Percentiles rank a stretch among this genome's conserved stretches.
phyloP scores from a whole-genome alignment of 2,113 vertebrate genomes.

The Candoia aspera region DNA sequence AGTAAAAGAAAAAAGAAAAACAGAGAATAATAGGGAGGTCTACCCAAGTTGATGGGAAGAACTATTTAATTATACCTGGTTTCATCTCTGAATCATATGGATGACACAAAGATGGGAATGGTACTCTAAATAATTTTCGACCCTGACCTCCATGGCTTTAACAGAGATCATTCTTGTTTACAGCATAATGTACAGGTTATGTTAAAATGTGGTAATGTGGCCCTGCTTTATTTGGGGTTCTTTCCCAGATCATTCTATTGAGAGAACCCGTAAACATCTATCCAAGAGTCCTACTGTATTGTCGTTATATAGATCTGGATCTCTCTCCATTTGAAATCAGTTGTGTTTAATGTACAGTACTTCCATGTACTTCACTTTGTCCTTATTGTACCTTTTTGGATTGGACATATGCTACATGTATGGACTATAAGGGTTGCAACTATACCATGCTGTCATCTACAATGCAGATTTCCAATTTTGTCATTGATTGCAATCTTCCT shows the following conservation, averaged over 20 bases:
- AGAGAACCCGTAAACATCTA: not conserved
- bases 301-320: not conserved
- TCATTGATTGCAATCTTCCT: not conserved
- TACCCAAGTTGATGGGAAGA: not conserved
- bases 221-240: not conserved
- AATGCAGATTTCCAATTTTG: not conserved
- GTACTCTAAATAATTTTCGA: not conserved
- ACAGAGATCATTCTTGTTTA: not conserved
- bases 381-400: not conserved
- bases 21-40: not conserved
- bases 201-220: not conserved
- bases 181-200: not conserved
- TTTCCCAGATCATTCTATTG: not conserved
- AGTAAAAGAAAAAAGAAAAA: not conserved
- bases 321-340: not conserved
- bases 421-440: no score
- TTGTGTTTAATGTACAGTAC: not conserved
- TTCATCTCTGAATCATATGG: not conserved
- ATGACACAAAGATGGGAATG: not conserved
- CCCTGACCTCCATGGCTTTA: not conserved
- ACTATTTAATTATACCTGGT: no score
- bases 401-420: not conserved
- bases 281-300: not conserved
- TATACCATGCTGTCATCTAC: not conserved
- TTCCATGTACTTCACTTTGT: not conserved